A percentile compares a stretch with the other conserved stretches of the same genome.
phyloP scores from a whole-genome alignment of 2,888 invertebrate species.

The Labia minor region DNA sequence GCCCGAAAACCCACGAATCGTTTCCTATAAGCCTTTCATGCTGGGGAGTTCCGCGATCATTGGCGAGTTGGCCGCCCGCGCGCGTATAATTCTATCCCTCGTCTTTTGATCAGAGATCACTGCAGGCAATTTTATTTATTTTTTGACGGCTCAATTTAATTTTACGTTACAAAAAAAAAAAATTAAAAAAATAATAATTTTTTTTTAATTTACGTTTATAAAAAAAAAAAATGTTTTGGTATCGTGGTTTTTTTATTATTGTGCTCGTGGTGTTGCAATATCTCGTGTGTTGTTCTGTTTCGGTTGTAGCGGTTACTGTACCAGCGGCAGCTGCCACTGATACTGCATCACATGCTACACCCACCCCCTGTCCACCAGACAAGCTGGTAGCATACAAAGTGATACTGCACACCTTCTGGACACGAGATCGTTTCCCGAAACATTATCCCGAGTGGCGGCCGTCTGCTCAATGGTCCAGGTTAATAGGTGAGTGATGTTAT shows the following conservation, averaged over 20 bases:
- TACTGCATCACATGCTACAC: background rate
- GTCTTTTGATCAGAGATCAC: too few species aligned
- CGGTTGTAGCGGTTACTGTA: background rate
- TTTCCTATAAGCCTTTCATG: too few species aligned
- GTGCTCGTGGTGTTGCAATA: background rate
- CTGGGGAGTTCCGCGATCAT: too few species aligned
- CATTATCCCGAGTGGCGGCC: slow-evolving; percentile 92
- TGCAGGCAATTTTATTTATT: too few species aligned
- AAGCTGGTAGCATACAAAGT: background rate
- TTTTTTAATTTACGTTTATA: too few species aligned
- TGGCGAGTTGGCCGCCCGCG: background rate
- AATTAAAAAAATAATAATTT: too few species aligned
- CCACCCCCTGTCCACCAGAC: background rate
- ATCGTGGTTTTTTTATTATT: background rate
- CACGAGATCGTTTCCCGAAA: slow-evolving; percentile 77
- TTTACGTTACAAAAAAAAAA: too few species aligned
- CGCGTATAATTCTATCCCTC: background rate
- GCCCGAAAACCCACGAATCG: too few species aligned
- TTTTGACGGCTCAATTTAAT: too few species aligned
- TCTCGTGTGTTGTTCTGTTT: background rate
- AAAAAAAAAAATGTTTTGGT: too few species aligned
- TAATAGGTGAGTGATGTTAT: slow-evolving; percentile 86
- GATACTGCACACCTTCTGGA: slow-evolving; percentile 75
- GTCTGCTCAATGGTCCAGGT: slow-evolving; percentile 88
- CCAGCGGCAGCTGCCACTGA: background rate